A percentile compares a stretch with the other conserved stretches of the same genome.
Evolutionary conservation across 1,140 invertebrate genomes (phyloP).

Genomic region (Maconellicoccus hirsutus): DNA sequence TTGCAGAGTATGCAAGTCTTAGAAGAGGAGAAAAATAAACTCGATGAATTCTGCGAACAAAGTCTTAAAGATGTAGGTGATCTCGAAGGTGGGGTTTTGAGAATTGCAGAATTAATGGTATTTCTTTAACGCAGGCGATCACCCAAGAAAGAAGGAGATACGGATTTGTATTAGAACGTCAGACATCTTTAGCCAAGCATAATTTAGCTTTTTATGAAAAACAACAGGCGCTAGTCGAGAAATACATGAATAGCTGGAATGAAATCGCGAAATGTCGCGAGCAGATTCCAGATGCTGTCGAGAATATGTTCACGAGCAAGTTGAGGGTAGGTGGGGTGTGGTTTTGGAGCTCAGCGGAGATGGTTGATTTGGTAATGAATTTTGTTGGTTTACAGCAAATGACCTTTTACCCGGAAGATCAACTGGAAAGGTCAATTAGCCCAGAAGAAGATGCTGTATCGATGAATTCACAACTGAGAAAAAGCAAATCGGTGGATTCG

Average conservation of each 20-base stretch:
- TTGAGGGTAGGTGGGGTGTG: conserved; percentile 52
- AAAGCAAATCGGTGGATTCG: conserved; percentile 77
- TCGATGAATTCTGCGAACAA: conserved; percentile 80
- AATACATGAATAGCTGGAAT: conserved; percentile 75
- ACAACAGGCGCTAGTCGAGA: conserved; percentile 60
- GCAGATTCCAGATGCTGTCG: conserved; percentile 64
- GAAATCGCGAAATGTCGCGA: conserved; percentile 75
- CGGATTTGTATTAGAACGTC: conserved; percentile 82
- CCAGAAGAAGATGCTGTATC: conserved; percentile 46
- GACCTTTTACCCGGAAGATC: conserved; percentile 59
- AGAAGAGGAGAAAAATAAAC: conserved; percentile 79
- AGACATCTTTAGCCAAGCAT: conserved; percentile 83
- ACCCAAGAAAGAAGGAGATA: conserved; percentile 85
- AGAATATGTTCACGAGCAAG: conserved; percentile 63
- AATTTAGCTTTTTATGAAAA: conserved; percentile 76
- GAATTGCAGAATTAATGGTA: neutral
- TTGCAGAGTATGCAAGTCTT: conserved; percentile 74
- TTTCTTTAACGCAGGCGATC: conserved; percentile 64
- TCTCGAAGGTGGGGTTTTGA: too few relatives aligned
- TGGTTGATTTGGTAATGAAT: too few relatives aligned
- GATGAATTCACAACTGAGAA: conserved; percentile 58
- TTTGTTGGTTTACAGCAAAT: conserved; percentile 65
- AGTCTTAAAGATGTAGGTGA: conserved; percentile 82
- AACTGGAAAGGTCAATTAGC: conserved; percentile 48
- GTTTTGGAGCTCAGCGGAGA: too few relatives aligned